Conservation (phyloP, 2,797 vertebrate genomes). For the Novumbra hubbsi region DNA sequence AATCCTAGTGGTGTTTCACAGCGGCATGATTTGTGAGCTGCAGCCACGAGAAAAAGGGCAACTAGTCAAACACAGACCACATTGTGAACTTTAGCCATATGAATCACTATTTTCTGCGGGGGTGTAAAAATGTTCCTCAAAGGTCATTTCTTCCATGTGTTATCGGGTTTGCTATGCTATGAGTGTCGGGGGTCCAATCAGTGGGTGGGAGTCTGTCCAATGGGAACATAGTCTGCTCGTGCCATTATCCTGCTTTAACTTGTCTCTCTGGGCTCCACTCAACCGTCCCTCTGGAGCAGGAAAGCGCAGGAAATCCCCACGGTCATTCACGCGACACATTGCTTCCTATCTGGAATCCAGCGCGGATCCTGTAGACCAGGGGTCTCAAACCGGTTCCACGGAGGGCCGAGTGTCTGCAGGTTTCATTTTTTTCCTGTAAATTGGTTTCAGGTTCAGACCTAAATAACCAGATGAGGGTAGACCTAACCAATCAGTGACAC, state of each 20-base stretch:
- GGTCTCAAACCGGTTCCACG: no score
- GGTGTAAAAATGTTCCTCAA: background rate
- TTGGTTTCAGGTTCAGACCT: no score
- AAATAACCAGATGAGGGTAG: no score
- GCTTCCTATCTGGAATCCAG: conserved; percentile 68
- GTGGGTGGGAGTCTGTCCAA: conserved; percentile 30
- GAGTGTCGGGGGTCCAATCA: conserved; percentile 33
- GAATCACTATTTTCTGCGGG: background rate
- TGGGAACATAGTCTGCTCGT: conserved; percentile 13
- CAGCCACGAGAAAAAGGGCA: no score
- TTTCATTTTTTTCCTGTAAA: no score
- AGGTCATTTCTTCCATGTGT: background rate
- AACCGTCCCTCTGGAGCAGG: conserved; percentile 56
- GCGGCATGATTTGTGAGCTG: conserved; percentile 62
- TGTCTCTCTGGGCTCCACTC: conserved; percentile 52
- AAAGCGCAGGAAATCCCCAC: conserved; percentile 74
- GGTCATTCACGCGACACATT: conserved; percentile 72
- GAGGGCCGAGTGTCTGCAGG: no score
- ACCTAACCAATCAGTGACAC: no score
- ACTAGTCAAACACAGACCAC: no score
- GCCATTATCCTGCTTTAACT: conserved; percentile 37
- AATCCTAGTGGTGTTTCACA: conserved; percentile 42
- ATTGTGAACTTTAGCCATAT: background rate
- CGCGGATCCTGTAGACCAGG: conserved; percentile 61
- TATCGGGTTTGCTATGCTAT: conserved; percentile 58